These are phyloP conservation scores for Matsumurasca onukii DNA, from an alignment of 1,140 invertebrate genomes.

Conservation along the genomic window DNA sequence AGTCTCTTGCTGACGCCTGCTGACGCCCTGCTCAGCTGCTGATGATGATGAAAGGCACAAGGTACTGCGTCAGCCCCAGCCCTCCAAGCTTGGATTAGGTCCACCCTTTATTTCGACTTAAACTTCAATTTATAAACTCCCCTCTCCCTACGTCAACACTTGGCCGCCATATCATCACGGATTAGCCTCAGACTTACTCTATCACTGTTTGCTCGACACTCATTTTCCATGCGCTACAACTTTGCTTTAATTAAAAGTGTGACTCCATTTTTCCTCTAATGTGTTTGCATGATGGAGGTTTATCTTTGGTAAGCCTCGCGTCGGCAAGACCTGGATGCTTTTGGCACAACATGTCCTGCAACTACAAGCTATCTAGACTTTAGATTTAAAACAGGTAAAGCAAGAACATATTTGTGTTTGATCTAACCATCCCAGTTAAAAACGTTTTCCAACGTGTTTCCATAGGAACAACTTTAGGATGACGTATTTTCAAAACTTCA, in stretches of 20 bases:
- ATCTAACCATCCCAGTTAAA: too few relatives aligned
- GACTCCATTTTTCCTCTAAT: neutral
- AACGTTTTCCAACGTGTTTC: too few relatives aligned
- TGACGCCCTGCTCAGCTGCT: neutral
- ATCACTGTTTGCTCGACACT: neutral
- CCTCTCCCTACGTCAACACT: constrained; percentile 13
- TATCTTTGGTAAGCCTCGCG: too few relatives aligned
- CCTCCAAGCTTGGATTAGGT: constrained; percentile 24
- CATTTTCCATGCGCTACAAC: neutral
- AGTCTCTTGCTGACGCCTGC: neutral
- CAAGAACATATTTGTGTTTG: too few relatives aligned
- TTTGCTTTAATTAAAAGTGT: neutral
- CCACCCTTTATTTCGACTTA: constrained; percentile 26
- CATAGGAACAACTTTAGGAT: too few relatives aligned
- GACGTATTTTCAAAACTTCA: too few relatives aligned
- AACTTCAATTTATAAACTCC: constrained; percentile 25
- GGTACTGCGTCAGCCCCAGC: constrained; percentile 16
- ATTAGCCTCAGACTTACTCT: constrained; percentile 3
- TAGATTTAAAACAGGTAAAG: too few relatives aligned
- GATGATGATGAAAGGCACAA: neutral
- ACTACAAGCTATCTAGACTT: too few relatives aligned
- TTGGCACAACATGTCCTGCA: too few relatives aligned
- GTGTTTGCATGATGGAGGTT: too few relatives aligned
- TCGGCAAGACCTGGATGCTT: too few relatives aligned
- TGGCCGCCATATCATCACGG: constrained; percentile 17